Evolutionary conservation across 2,888 invertebrate species (phyloP).

Genomic region (Coleophora deauratella): DNA sequence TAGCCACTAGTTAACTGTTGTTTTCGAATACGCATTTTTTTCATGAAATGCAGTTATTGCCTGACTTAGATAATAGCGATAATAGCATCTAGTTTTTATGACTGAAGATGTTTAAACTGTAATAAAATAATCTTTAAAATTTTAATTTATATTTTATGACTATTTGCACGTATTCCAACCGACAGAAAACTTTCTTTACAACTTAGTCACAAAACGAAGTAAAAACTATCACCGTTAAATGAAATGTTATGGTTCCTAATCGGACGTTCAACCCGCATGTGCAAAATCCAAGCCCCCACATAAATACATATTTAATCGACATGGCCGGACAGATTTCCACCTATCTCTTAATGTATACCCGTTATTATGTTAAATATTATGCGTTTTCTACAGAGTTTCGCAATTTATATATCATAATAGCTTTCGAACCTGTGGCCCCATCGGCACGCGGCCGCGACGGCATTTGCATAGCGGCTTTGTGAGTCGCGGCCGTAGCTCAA

Average conservation of each 20-base stretch:
- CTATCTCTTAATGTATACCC: constrained; percentile 26
- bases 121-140: no score
- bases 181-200: no score
- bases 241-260: not conserved
- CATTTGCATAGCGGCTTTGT: constrained; percentile 56
- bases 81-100: no score
- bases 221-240: no score
- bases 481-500: constrained; percentile 23
- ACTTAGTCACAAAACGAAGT: no score
- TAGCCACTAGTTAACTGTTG: no score
- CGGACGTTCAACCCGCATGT: constrained; percentile 8
- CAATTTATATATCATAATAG: constrained; percentile 46
- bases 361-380: constrained; percentile 50
- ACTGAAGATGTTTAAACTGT: no score
- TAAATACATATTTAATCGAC: constrained; percentile 16
- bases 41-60: no score
- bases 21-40: no score
- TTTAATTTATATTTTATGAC: no score
- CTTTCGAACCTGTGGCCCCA: constrained; percentile 61
- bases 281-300: constrained; percentile 11
- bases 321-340: constrained; percentile 18
- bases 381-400: constrained; percentile 55
- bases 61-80: no score
- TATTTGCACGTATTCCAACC: no score
- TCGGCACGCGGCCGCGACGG: constrained; percentile 59